Base-by-base conservation (phyloP, 2,797 vertebrate species). In the Sus cebifrons region DNA sequence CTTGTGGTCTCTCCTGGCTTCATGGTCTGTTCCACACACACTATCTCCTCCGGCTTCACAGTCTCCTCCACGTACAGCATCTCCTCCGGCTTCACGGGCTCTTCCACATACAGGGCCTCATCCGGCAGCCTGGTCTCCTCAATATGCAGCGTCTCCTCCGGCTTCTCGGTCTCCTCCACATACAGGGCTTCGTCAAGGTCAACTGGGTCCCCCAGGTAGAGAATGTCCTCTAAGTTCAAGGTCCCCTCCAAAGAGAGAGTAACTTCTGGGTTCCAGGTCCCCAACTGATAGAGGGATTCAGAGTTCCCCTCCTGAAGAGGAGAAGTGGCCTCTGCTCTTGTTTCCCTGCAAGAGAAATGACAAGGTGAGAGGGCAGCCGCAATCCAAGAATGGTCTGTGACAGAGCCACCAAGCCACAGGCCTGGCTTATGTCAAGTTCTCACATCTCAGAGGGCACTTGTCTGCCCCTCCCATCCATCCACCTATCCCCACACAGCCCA, bases 171-270 rank as follows among this genome's bases (percentile, higher is more conserved):
- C 74, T 96, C 95, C 92, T 92, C 92, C 86, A 89, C 17, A 8
- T 52, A 89, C 6, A 86, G 70, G 14, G 52, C 40, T 52, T 97
- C 97, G 20, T 97, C 96, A 52, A 89, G n/a, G 84, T 95, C 91
- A 23, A 27, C 94, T 7, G 84, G 40, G 68, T 84, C 90, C 12
- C 92, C 97, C 71, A 97, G 81, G 67, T 54, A 98, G 81, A 98
- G 93, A 91, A 97, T 96, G 75, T 98, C 98, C 60, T 98, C 98
- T 67, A 98, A 84, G 87, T 94, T 85, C 71, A 98, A 89, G 25
- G 29, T 91, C 21, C 97, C 96, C 77, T 96, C 94, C 84, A 96
- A 86, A 87, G 91, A 96, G 0, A 97, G 70, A 73, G 84, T 86
- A 36, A 23, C 56, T 95, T 96, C 97, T 81, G 97, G 95, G n/a